Base-by-base conservation (phyloP, 2,888 invertebrate species). In the Eupsilia transversa region DNA sequence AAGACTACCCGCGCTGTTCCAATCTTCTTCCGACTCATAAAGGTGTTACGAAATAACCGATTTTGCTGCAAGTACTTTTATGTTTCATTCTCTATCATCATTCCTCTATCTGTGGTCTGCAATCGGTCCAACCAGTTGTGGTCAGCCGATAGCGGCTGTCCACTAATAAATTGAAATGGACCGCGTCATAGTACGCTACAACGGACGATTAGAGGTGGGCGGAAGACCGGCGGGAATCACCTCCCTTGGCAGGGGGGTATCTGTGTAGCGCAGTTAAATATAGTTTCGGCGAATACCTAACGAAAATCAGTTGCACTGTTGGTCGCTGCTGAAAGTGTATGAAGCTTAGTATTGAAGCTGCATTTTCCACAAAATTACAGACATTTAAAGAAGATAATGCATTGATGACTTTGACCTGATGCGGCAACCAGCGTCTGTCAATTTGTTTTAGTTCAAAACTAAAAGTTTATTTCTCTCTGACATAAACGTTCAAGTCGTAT, bases 151-250 rank as follows among this genome's bases (percentile, higher is more conserved):
- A 69, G 43, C 52, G 59, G 59, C 72, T 52, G 49, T 49, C 49
- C 59, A 56, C 79, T 83, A 80, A 83, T 73, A 79, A 83, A 80
- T 80, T 83, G 59, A 79, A 80, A 73, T 73, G 43, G 79, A 79
- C 20, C 78, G 43, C 49, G 77, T 52, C 54, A 56, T 63, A 57
- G 33, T 33, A 38, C 56, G 79, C 35, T 57, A 56, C 52, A 70
- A 33, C 38, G 43, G 52, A 46, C 57, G 61, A 71, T 77, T 66
- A 79, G 60, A 52, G 60, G 69, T 46, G 52, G 82, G 63, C 12
- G 68, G 57, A 49, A 41, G 57, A 60, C 60, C 9, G 56, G 61
- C 6, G 61, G 52, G 54, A 27, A 33, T 46, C 23, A 70, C 38
- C 82, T 38, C 82, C 56, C 77, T 49, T 17, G 33, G 30, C n/a